Evolutionary conservation across 2,888 invertebrate species (phyloP), one percentile per base, ranked within the genome.

Genomic region (Apamea anceps): DNA sequence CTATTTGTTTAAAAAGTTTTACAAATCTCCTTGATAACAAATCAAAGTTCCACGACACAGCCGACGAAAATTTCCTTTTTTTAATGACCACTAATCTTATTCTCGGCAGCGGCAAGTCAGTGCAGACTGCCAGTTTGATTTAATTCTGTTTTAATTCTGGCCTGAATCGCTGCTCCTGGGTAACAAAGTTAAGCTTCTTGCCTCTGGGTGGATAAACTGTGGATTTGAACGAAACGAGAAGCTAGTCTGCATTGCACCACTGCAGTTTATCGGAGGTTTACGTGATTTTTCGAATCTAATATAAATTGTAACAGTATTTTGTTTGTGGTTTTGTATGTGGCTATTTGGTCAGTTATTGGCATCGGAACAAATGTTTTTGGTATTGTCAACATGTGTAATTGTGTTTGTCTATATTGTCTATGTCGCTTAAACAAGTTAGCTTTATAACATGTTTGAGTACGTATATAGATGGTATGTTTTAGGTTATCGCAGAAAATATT

Each of bases 171-270:
- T 85, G 89, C 82, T 85, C 82, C 77, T 67, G 75, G 78, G 78
- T 89, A 88, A 90, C 90, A 86, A 85, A 88, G 90, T 90, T 91
- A 90, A 91, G 90, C 90, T 89, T 86, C 89, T 91, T 88, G 85
- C 86, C 81, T 88, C 77, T 63, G 74, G 87, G 85, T 80, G 90
- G 90, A 90, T 91, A 85, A 89, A 80, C 86, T 70, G 67, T 74
- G 86, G 89, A 87, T 91, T 90, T 87, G 83, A 75, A 76, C 82
- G 72, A n/a, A 82, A 80, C 81, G 66, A 72, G 63, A 48, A 62
- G 81, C 77, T 77, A 81, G 82, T 74, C 89, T 85, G 90, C 88
- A 90, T 75, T 90, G 90, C 90, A 88, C 87, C 90, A 87, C 51
- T 84, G 85, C 81, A 81, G 86, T 83, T 85, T 86, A 84, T 87